phyloP scores from a whole-genome alignment of 2,797 vertebrate species.

The Threskiornis aethiopicus region DNA sequence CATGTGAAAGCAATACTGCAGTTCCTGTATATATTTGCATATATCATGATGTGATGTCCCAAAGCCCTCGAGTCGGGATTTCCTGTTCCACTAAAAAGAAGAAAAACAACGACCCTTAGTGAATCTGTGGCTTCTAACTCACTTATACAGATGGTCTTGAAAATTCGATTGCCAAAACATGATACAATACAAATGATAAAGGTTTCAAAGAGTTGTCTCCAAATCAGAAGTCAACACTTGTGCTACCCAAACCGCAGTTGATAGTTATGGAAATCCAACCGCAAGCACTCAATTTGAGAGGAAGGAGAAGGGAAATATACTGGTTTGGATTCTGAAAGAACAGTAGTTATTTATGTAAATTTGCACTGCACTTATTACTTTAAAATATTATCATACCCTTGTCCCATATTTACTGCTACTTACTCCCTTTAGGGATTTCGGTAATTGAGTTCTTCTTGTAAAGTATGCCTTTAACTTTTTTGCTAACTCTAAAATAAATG shows the following conservation, averaged over 20 bases:
- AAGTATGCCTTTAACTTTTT: conserved; percentile 61
- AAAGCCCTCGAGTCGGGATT: neutral
- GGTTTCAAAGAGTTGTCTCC: neutral
- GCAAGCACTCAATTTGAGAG: neutral
- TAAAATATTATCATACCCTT: neutral
- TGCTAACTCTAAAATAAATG: conserved; percentile 64
- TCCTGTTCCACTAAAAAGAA: neutral
- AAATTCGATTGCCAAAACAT: neutral
- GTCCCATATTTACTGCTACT: neutral
- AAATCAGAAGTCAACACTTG: neutral
- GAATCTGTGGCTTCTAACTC: neutral
- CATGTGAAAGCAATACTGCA: neutral
- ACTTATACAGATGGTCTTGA: neutral
- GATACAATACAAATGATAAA: neutral
- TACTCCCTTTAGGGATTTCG: conserved; percentile 6
- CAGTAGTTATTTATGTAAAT: neutral
- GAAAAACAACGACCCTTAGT: neutral
- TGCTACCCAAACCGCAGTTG: neutral
- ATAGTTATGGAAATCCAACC: neutral
- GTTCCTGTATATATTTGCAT: neutral
- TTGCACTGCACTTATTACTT: neutral
- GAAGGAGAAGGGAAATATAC: neutral
- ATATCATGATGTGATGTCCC: neutral
- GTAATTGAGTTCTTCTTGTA: conserved; percentile 44
- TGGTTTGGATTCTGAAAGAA: neutral